phyloP scores from a whole-genome alignment of 2,113 vertebrate genomes.

The Chiloscyllium plagiosum region DNA sequence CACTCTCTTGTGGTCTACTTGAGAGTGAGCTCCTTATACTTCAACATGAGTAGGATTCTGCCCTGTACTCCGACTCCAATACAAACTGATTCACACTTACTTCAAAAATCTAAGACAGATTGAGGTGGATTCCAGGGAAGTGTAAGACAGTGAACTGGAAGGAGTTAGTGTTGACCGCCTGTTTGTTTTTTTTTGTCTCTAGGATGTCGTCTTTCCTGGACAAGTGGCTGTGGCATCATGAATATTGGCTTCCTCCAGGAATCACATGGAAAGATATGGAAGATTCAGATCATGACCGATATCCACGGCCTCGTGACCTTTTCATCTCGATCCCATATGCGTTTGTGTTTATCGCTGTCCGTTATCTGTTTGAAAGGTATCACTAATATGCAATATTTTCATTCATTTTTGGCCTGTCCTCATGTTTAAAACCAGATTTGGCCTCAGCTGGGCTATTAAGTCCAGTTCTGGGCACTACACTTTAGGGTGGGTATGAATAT shows the following conservation, averaged over 20 bases:
- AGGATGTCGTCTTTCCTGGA: constrained; percentile 71
- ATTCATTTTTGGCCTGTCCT: too few relatives aligned
- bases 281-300: constrained; percentile 50
- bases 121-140: not conserved
- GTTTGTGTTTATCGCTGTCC: constrained; percentile 61
- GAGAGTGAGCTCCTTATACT: not conserved
- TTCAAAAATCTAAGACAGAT: not conserved
- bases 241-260: constrained; percentile 78
- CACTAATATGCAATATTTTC: not conserved
- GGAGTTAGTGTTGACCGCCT: not conserved
- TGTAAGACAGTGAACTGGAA: not conserved
- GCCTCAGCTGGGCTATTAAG: too few relatives aligned
- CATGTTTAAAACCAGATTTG: too few relatives aligned
- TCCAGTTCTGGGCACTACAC: too few relatives aligned
- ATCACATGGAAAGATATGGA: constrained; percentile 68
- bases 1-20: not conserved
- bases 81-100: not conserved
- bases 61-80: not conserved
- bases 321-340: constrained; percentile 67
- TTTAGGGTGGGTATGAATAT: too few relatives aligned
- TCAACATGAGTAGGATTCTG: not conserved
- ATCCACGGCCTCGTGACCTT: constrained; percentile 68
- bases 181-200: not conserved
- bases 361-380: constrained; percentile 76
- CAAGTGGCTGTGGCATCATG: constrained; percentile 73